Conservation (phyloP, 2,113 vertebrate genomes). For the Scartelaos histophorus region DNA sequence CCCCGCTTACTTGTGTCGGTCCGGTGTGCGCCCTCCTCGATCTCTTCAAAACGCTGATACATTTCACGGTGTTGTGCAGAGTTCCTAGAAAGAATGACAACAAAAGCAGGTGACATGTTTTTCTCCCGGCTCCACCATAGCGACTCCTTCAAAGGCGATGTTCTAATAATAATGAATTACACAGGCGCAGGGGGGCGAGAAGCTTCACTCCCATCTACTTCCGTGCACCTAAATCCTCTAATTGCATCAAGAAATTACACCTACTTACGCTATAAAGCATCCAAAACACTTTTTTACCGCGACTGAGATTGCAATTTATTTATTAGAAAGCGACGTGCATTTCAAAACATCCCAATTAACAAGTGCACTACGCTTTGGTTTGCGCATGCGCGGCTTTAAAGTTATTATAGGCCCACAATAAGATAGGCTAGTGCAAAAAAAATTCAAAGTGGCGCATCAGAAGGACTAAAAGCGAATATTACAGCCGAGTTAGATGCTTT, state of each 20-base stretch:
- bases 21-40: slow-evolving; percentile 28
- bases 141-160: slow-evolving; percentile 65
- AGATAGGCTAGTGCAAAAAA: neutral
- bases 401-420: too few species aligned
- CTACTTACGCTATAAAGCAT: too few species aligned
- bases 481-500: neutral
- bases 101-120: slow-evolving; percentile 34
- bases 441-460: neutral
- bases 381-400: slow-evolving; percentile 1
- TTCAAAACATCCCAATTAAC: neutral
- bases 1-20: slow-evolving; percentile 50
- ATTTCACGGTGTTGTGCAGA: slow-evolving; percentile 38
- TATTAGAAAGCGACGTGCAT: neutral
- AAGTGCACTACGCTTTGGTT: neutral
- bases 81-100: slow-evolving; percentile 49
- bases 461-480: too few species aligned
- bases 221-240: slow-evolving; percentile 31
- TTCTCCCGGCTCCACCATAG: slow-evolving; percentile 16
- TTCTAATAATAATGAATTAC: slow-evolving; percentile 73
- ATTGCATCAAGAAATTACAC: too few species aligned
- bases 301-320: neutral
- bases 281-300: neutral
- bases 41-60: slow-evolving; percentile 23
- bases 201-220: slow-evolving; percentile 28
- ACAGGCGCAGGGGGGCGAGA: slow-evolving; percentile 30